These are phyloP conservation scores for Trimorus sp. DNA, from an alignment of 2,888 invertebrate species.

Conservation along the genomic window DNA sequence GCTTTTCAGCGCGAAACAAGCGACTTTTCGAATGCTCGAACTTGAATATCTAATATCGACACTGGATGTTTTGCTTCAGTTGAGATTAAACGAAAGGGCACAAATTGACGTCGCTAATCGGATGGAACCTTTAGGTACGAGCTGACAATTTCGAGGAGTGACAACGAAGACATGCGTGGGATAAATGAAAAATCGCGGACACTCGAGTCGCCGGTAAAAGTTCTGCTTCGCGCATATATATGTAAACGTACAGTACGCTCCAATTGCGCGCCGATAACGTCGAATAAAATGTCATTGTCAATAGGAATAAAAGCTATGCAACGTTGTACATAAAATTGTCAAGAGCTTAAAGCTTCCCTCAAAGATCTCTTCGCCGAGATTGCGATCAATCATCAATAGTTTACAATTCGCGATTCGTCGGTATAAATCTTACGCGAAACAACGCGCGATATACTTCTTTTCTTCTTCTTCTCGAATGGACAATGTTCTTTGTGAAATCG, in stretches of 20 bases:
- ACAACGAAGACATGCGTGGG: slow-evolving; percentile 19
- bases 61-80: too few relatives aligned
- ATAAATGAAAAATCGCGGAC: too few relatives aligned
- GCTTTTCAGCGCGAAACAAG: too few relatives aligned
- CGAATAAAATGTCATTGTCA: slow-evolving; percentile 42
- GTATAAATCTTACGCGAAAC: slow-evolving; percentile 4
- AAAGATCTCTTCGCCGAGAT: neutral
- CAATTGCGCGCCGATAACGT: slow-evolving; percentile 28
- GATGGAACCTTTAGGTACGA: neutral
- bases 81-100: too few relatives aligned
- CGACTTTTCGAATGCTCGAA: too few relatives aligned
- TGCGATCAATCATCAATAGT: neutral
- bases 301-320: slow-evolving; percentile 57
- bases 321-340: slow-evolving; percentile 42
- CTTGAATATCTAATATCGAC: too few relatives aligned
- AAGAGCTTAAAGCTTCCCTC: slow-evolving; percentile 4
- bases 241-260: slow-evolving; percentile 24
- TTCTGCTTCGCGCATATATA: neutral
- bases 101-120: too few relatives aligned
- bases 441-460: too few relatives aligned
- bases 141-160: neutral
- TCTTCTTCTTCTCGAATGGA: neutral
- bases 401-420: neutral
- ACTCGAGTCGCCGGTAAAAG: slow-evolving; percentile 39
- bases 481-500: too few relatives aligned